Conservation (phyloP, 2,113 vertebrate genomes). For the Ginglymostoma cirratum region DNA sequence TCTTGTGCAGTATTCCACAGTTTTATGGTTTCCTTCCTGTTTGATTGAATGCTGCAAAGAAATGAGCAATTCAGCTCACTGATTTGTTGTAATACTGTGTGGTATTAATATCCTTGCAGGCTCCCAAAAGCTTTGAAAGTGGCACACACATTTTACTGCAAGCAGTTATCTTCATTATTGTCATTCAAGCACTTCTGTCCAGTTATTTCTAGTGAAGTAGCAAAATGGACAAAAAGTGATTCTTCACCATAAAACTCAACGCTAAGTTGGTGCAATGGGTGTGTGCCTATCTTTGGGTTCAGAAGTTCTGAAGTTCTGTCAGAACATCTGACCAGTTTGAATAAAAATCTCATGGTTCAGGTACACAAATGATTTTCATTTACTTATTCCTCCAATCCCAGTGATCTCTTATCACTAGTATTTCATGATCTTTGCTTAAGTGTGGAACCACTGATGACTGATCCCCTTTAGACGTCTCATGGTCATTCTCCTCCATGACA, state of each 20-base stretch:
- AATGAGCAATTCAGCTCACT: neutral
- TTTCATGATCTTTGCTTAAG: neutral
- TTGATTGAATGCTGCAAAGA: neutral
- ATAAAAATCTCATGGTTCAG: no score
- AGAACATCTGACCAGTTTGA: no score
- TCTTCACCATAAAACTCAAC: neutral
- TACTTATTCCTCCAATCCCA: neutral
- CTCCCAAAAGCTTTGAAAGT: neutral
- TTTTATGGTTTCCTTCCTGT: neutral
- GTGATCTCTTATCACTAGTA: neutral
- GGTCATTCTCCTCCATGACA: neutral
- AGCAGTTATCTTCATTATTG: neutral
- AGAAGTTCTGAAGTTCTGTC: no score
- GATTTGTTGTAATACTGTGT: neutral
- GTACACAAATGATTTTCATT: neutral
- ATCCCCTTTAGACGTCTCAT: neutral
- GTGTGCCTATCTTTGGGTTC: no score
- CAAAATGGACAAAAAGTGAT: neutral
- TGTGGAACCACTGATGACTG: neutral
- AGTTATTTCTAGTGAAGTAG: neutral
- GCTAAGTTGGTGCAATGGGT: neutral
- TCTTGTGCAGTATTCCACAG: neutral
- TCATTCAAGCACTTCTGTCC: neutral
- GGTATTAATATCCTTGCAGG: neutral
- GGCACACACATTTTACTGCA: neutral